Base-by-base conservation (phyloP, 2,888 invertebrate genomes). In the Apoderus coryli region DNA sequence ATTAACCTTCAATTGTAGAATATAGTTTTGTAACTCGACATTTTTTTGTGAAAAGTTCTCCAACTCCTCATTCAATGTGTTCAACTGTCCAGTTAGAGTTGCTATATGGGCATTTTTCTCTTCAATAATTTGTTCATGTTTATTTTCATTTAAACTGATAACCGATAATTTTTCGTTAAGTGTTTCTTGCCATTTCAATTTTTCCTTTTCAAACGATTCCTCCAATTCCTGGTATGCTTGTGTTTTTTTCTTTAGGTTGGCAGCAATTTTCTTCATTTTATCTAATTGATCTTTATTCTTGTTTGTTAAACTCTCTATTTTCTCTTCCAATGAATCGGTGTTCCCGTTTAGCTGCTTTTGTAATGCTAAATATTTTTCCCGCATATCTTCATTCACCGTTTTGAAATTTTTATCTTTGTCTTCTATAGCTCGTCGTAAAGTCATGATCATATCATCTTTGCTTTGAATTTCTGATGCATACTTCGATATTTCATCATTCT, bases 181-280 rank as follows among this genome's bases (percentile, higher is more conserved):
- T 43, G 53, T 50, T 15, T 32, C 43, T 43, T 52, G 49, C 48
- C 50, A 51, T 35, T 50, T 54, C 42, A 53, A 48, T 37, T 45
- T 45, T n/a, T 48, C 41, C 15, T 43, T 45, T 7, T 41, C 41
- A 31, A 48, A 59, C 42, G 43, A 53, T 13, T 54, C 51, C 56
- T 81, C 76, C 16, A 79, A 53, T 38, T 81, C 76, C 16, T 67
- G 60, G 42, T 72, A 74, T 38, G 72, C 63, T 1, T 61, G 50
- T 1, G 69, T 63, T 48, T 79, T 81, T 49, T 78, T 81, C 52
- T 81, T 84, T 6, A 82, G 61, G 47, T 70, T 77, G 0, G 75
- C 66, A 0, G 79, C 82, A 45, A 77, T 70, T 47, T 81, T 81
- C 48, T 81, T 84, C 48, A 81, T 64, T 54, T 80, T 82, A 33